phyloP scores from a whole-genome alignment of 2,113 vertebrate species.

The Castor canadensis region DNA sequence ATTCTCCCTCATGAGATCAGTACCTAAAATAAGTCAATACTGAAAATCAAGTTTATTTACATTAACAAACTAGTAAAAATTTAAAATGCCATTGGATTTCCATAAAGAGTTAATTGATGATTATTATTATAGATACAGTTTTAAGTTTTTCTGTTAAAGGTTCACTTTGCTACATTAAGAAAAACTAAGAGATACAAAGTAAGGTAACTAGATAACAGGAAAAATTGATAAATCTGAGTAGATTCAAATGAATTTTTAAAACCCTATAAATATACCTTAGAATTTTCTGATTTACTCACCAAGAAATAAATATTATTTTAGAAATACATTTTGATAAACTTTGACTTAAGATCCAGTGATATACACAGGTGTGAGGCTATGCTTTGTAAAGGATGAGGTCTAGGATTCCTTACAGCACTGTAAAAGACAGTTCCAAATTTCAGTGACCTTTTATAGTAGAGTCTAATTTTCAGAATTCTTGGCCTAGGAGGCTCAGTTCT shows the following conservation, averaged over 20 bases:
- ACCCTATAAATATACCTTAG: not conserved
- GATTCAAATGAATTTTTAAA: not conserved
- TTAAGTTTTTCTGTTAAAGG: conserved; percentile 6
- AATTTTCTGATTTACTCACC: not conserved
- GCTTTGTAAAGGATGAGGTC: not conserved
- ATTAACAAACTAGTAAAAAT: not conserved
- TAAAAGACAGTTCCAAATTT: not conserved
- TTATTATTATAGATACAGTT: not conserved
- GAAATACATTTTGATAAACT: conserved; percentile 33
- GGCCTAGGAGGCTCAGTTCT: not conserved
- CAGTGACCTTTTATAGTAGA: not conserved
- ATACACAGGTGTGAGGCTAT: not conserved
- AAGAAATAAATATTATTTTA: not conserved
- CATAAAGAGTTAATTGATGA: not conserved
- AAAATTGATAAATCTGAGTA: not conserved
- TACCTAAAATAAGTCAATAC: not conserved
- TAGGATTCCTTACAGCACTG: not conserved
- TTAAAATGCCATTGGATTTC: not conserved
- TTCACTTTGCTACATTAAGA: not conserved
- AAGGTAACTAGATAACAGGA: not conserved
- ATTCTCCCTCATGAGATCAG: not conserved
- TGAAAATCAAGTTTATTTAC: not conserved
- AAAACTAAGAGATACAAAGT: conserved; percentile 38
- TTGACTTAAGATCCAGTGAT: not conserved
- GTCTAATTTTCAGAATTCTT: not conserved